These are phyloP conservation scores for Lucinisca nassula DNA, from an alignment of 2,888 invertebrate species.

Conservation along the genomic window DNA sequence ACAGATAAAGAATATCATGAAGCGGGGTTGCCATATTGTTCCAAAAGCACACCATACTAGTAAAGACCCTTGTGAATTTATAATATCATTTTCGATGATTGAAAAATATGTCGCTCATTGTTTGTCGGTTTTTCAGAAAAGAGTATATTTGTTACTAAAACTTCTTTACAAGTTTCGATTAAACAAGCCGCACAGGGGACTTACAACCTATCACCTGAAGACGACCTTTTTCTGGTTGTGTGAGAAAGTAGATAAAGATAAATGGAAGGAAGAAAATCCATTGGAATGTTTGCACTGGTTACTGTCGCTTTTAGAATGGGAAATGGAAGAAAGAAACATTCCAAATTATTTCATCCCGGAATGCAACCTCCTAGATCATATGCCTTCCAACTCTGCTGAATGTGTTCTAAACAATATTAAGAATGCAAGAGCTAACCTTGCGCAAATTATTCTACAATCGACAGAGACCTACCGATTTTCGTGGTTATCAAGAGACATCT, in stretches of 20 bases:
- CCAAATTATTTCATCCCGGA: constrained; percentile 28
- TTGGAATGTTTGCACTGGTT: constrained; percentile 8
- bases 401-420: background rate
- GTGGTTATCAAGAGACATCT: constrained; percentile 20
- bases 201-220: constrained; percentile 27
- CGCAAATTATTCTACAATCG: background rate
- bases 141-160: constrained; percentile 28
- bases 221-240: constrained; percentile 13
- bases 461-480: background rate
- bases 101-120: constrained; percentile 16
- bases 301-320: background rate
- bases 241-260: background rate
- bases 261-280: background rate
- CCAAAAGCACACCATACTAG: background rate
- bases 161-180: background rate
- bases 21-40: constrained; percentile 21
- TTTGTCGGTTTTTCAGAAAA: constrained; percentile 5
- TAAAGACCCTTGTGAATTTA: constrained; percentile 5
- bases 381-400: background rate
- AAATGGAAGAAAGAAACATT: background rate
- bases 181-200: constrained; percentile 13
- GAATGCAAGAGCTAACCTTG: background rate
- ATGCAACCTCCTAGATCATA: constrained; percentile 6
- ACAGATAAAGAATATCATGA: background rate
- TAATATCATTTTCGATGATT: constrained; percentile 20